These are phyloP conservation scores for Lacerta agilis DNA, from an alignment of 2,797 vertebrate genomes.

Conservation along the genomic window DNA sequence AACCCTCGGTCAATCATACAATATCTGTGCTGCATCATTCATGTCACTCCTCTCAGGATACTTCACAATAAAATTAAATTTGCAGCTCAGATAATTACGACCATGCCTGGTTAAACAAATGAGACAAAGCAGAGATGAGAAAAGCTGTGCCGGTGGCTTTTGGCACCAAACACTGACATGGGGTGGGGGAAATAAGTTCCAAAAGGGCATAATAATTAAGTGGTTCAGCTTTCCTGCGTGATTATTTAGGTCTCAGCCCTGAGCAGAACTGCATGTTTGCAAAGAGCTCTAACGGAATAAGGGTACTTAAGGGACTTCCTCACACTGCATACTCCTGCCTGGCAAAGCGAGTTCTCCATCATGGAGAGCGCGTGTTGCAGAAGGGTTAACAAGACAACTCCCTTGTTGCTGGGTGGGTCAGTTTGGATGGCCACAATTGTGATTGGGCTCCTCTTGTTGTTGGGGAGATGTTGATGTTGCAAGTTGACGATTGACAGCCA, in stretches of 20 bases:
- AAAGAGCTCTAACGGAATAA: background rate
- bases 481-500: no score
- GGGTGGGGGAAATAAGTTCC: conserved; percentile 13
- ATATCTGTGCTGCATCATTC: conserved; percentile 25
- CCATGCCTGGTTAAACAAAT: conserved; percentile 58
- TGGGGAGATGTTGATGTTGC: no score
- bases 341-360: no score
- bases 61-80: conserved; percentile 54
- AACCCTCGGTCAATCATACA: conserved; percentile 29
- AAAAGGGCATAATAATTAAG: conserved; percentile 29
- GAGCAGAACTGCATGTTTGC: background rate
- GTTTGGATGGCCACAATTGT: no score
- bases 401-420: no score
- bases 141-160: conserved; percentile 2
- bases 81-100: conserved; percentile 53
- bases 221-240: background rate
- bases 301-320: no score
- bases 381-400: no score
- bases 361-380: no score
- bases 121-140: conserved; percentile 41
- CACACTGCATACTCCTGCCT: no score
- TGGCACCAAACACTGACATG: conserved; percentile 14
- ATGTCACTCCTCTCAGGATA: conserved; percentile 22
- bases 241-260: background rate
- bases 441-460: no score